Evolutionary conservation across 2,888 invertebrate species (phyloP), one percentile per base, ranked within the genome.

Genomic region (Caenorhabditis uteleia): DNA sequence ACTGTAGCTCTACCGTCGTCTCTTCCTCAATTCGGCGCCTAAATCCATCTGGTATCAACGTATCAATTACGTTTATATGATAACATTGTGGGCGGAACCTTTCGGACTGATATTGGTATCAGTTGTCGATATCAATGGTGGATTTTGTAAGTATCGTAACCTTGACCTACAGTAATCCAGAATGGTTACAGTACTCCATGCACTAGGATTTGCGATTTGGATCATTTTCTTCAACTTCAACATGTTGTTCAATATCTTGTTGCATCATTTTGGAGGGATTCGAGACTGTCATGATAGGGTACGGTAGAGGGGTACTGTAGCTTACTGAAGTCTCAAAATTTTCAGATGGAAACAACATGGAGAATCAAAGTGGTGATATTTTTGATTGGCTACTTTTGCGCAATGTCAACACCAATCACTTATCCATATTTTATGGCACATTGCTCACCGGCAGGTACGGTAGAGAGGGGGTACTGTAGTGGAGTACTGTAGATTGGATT

Each of bases 161-260:
- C n/a, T n/a, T n/a, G n/a, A n/a, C n/a, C n/a, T n/a, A n/a, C 31
- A 23, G 23, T 33, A 42, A 14, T 16, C 8, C 1, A 12, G 20
- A 23, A 6, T 6, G 5, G 1, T 51, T 72, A 67, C 45, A 77
- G 81, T 70, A 16, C 57, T 80, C 16, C 81, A 81, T 55, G 79
- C 82, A 6, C 25, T 77, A 10, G 74, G 67, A 34, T 81, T 77
- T 48, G 74, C 74, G 0, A 57, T 79, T 8, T 81, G 81, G 81
- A 65, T 81, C 8, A 71, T 75, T 16, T 55, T 67, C 16, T 80
- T 82, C 67, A 77, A 78, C 59, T 77, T 81, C 58, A 81, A 81
- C 45, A 78, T 81, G 72, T 61, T 82, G 10, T 77, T 82, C 60
- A 80, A 80, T 51, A 58, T 74, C 2, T 51, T 80, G 10, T 58